Percentiles rank a stretch among this genome's conserved stretches.
Conservation (phyloP, 1,140 invertebrate genomes). For the Dysdera silvatica region DNA sequence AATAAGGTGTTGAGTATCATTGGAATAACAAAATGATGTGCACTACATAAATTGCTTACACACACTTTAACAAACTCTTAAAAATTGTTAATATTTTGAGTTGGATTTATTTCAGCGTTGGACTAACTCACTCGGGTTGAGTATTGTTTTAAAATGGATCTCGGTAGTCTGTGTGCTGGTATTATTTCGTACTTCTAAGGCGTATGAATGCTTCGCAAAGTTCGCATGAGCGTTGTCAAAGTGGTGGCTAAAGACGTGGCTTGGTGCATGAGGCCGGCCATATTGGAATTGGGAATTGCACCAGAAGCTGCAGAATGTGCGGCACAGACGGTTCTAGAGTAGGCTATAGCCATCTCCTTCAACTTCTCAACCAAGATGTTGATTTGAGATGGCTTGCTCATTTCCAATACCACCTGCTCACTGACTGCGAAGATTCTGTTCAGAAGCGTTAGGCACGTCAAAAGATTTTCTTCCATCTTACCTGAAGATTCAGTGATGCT, state of each 20-base stretch:
- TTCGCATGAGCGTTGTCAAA: conserved; percentile 67
- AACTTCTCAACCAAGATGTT: conserved; percentile 70
- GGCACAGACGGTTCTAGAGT: conserved; percentile 50
- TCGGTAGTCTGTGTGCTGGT: too few relatives aligned
- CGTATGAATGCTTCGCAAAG: too few relatives aligned
- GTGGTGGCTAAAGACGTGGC: conserved; percentile 72
- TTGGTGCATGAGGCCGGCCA: conserved; percentile 54
- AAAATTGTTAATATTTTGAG: too few relatives aligned
- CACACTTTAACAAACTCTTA: too few relatives aligned
- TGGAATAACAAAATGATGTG: too few relatives aligned
- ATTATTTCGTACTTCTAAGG: too few relatives aligned
- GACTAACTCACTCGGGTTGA: too few relatives aligned
- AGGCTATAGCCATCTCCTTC: conserved; percentile 68
- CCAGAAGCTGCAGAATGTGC: conserved; percentile 39
- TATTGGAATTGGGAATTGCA: conserved; percentile 47
- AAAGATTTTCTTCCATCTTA: conserved; percentile 55
- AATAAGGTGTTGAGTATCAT: too few relatives aligned
- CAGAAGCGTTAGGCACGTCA: conserved; percentile 60
- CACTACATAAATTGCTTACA: too few relatives aligned
- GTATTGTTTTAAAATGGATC: too few relatives aligned
- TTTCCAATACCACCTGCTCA: conserved; percentile 59
- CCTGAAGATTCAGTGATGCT: conserved; percentile 57
- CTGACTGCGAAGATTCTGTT: conserved; percentile 54
- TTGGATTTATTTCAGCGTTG: too few relatives aligned
- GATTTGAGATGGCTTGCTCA: conserved; percentile 64